phyloP scores from a whole-genome alignment of 1,140 invertebrate genomes.

The Sycobia sp. region DNA sequence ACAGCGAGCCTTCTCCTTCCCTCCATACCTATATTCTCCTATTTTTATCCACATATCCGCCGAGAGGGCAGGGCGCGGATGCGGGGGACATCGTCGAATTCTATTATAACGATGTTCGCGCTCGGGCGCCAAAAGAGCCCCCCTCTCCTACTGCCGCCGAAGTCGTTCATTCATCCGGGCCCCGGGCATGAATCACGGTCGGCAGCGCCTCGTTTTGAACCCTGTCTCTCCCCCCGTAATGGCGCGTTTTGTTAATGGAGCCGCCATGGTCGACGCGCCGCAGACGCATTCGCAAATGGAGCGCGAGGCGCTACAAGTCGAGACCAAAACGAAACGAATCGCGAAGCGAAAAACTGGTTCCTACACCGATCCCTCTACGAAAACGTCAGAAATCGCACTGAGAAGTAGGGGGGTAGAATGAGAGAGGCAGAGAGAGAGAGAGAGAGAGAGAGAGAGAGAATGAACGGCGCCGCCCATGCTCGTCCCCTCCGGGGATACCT shows the following conservation, averaged over 20 bases:
- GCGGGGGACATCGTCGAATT: too few species aligned
- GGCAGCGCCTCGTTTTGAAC: neutral
- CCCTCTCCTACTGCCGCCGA: too few species aligned
- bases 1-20: too few species aligned
- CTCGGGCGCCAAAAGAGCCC: too few species aligned
- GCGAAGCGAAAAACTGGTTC: conserved; percentile 23
- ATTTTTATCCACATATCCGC: too few species aligned
- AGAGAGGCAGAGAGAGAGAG: too few species aligned
- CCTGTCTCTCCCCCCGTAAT: conserved; percentile 30
- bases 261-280: conserved; percentile 11
- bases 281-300: neutral
- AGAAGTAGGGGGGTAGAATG: too few species aligned
- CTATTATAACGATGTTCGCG: too few species aligned
- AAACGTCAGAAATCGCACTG: conserved; percentile 28
- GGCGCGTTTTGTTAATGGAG: conserved; percentile 38
- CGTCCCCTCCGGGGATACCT: neutral
- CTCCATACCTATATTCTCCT: too few species aligned
- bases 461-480: neutral
- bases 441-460: too few species aligned
- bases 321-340: conserved; percentile 14
- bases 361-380: neutral
- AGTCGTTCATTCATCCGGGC: neutral
- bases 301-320: neutral
- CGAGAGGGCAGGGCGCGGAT: too few species aligned
- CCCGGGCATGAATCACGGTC: conserved; percentile 3